A percentile compares a stretch with the other conserved stretches of the same genome.
Conservation (phyloP, 1,140 invertebrate genomes). For the Venustaconcha ellipsiformis region DNA sequence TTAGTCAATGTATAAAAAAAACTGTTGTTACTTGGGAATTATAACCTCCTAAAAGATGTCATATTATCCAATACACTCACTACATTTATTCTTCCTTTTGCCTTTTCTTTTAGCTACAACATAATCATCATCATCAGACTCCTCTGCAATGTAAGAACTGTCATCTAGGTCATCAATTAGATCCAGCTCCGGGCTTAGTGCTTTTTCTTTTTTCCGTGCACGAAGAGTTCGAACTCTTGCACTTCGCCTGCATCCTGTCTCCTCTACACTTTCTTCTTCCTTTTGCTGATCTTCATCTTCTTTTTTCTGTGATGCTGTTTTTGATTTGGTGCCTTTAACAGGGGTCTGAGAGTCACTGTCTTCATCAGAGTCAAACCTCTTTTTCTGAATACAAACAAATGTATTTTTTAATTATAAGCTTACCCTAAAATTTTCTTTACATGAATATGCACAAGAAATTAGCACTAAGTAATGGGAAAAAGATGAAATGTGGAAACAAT, state of each 20-base stretch:
- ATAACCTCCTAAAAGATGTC: too few species aligned
- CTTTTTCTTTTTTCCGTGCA: slow-evolving; percentile 23
- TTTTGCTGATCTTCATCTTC: background rate
- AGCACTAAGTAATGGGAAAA: too few species aligned
- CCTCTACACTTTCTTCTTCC: slow-evolving; percentile 13
- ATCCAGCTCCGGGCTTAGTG: slow-evolving; percentile 18
- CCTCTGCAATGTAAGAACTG: background rate
- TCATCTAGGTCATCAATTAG: slow-evolving; percentile 15
- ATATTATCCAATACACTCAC: background rate
- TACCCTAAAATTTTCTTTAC: too few species aligned
- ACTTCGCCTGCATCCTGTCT: slow-evolving; percentile 17
- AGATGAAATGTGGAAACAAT: too few species aligned
- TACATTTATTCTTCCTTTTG: slow-evolving; percentile 9
- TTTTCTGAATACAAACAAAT: slow-evolving; percentile 4
- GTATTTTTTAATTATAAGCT: background rate
- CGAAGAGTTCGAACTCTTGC: slow-evolving; percentile 18
- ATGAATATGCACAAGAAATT: too few species aligned
- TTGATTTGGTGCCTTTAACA: background rate
- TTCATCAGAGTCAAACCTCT: background rate
- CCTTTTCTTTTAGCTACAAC: background rate
- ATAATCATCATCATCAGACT: slow-evolving; percentile 15
- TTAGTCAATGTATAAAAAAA: slow-evolving; percentile 12
- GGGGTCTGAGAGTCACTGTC: background rate
- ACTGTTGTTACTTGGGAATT: background rate
- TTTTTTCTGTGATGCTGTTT: slow-evolving; percentile 1